Evolutionary conservation across 2,888 invertebrate species (phyloP).

Genomic region (Caenorhabditis sp.): DNA sequence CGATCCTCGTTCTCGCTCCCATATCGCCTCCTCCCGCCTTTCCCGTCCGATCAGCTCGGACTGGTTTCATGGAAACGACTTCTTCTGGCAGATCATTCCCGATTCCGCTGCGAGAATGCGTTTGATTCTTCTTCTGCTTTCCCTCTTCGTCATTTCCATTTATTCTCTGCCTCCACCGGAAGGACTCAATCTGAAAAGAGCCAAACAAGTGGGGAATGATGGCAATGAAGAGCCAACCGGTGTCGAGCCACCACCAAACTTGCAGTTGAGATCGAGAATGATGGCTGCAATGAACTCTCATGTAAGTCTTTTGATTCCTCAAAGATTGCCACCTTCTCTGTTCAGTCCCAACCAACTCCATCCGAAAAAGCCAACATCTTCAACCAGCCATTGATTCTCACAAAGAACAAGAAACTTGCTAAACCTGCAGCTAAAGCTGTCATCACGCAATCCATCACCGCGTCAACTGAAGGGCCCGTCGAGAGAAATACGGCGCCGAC

Average conservation of each 20-base stretch:
- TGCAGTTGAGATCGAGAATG: slow-evolving; percentile 78
- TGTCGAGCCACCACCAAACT: slow-evolving; percentile 74
- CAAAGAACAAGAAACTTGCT: slow-evolving; percentile 38
- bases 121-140: slow-evolving; percentile 26
- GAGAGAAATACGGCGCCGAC: slow-evolving; percentile 17
- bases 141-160: slow-evolving; percentile 17
- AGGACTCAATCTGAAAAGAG: slow-evolving; percentile 56
- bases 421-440: slow-evolving; percentile 43
- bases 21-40: slow-evolving; percentile 14
- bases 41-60: slow-evolving; percentile 21
- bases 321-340: neutral
- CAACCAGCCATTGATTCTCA: slow-evolving; percentile 56
- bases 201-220: slow-evolving; percentile 56
- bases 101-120: slow-evolving; percentile 16
- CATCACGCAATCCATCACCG: slow-evolving; percentile 48
- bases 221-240: slow-evolving; percentile 34
- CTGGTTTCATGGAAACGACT: slow-evolving; percentile 34
- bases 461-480: slow-evolving; percentile 17
- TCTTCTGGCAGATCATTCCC: slow-evolving; percentile 42
- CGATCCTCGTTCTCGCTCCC: slow-evolving; percentile 1
- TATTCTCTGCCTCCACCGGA: slow-evolving; percentile 55
- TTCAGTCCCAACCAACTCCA: slow-evolving; percentile 49
- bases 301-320: slow-evolving; percentile 29
- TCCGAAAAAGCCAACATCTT: slow-evolving; percentile 44
- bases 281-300: slow-evolving; percentile 77